These are phyloP conservation scores for Bembecia ichneumoniformis DNA, from an alignment of 2,888 invertebrate species.

Conservation along the genomic window DNA sequence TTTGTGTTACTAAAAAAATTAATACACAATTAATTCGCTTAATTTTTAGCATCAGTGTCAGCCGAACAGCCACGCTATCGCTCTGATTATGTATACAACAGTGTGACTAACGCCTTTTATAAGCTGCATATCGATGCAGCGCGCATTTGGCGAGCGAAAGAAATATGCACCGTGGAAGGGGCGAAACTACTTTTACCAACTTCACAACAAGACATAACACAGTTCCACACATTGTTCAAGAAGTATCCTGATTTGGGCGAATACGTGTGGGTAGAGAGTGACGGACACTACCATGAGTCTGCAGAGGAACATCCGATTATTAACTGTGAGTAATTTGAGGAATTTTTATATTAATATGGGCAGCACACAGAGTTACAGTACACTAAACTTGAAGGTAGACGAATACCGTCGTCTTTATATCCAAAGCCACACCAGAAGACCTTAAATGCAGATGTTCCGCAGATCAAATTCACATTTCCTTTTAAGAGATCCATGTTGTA, in stretches of 20 bases:
- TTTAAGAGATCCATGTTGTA: too few species aligned
- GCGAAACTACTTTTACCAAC: slow-evolving; percentile 27
- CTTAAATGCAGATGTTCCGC: too few species aligned
- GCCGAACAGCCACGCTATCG: slow-evolving; percentile 26
- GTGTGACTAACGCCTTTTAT: slow-evolving; percentile 38
- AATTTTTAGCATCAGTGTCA: slow-evolving; percentile 6
- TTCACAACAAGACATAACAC: slow-evolving; percentile 24
- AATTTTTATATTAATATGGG: too few species aligned
- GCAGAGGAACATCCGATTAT: slow-evolving; percentile 28
- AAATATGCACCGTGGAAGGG: slow-evolving; percentile 30
- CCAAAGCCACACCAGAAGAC: too few species aligned
- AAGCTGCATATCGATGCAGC: slow-evolving; percentile 37
- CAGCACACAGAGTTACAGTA: too few species aligned
- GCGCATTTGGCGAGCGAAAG: background rate
- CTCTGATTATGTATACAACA: slow-evolving; percentile 38
- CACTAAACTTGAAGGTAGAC: too few species aligned
- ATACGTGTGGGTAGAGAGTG: slow-evolving; percentile 29
- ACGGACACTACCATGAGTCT: slow-evolving; percentile 28
- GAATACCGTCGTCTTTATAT: too few species aligned
- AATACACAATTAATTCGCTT: too few species aligned
- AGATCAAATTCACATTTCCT: too few species aligned
- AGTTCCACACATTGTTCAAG: slow-evolving; percentile 41
- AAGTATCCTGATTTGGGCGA: slow-evolving; percentile 36
- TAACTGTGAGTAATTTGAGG: slow-evolving; percentile 16
- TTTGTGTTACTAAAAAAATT: too few species aligned